These are phyloP conservation scores for Neomicropteryx cornuta DNA, from an alignment of 1,140 invertebrate genomes.

Conservation along the genomic window DNA sequence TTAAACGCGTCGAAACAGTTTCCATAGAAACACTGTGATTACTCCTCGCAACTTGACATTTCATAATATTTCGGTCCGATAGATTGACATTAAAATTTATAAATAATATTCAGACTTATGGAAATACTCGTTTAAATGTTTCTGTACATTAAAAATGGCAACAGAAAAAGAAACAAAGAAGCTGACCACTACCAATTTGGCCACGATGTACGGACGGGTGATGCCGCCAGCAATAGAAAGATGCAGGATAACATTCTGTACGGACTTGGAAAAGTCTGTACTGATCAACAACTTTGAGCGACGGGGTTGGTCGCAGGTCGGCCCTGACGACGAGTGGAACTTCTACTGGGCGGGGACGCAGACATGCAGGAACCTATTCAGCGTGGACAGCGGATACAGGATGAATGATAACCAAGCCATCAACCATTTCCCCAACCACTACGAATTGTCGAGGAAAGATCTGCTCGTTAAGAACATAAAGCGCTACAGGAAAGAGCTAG, in stretches of 20 bases:
- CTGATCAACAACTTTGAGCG: constrained; percentile 89
- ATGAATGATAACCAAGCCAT: constrained; percentile 87
- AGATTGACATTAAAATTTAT: no score
- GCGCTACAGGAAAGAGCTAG: constrained; percentile 81
- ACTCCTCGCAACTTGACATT: no score
- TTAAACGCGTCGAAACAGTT: no score
- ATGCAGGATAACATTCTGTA: constrained; percentile 70
- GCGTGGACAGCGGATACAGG: constrained; percentile 83
- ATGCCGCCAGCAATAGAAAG: constrained; percentile 24
- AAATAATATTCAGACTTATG: no score
- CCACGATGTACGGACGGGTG: constrained; percentile 24
- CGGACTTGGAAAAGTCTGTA: constrained; percentile 92
- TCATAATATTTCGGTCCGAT: no score
- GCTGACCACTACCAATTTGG: constrained; percentile 17
- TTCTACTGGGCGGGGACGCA: constrained; percentile 92
- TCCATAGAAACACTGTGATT: no score
- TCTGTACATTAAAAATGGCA: no score
- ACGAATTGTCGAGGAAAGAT: constrained; percentile 90
- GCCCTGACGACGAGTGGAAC: constrained; percentile 91
- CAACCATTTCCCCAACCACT: constrained; percentile 91
- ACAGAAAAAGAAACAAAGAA: constrained; percentile 25
- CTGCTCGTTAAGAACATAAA: constrained; percentile 94
- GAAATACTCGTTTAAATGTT: no score
- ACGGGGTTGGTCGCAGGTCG: constrained; percentile 82
- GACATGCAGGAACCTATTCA: constrained; percentile 83